A percentile compares a stretch with the other conserved stretches of the same genome.
phyloP scores from a whole-genome alignment of 2,113 vertebrate genomes.

The Vidua chalybeata region DNA sequence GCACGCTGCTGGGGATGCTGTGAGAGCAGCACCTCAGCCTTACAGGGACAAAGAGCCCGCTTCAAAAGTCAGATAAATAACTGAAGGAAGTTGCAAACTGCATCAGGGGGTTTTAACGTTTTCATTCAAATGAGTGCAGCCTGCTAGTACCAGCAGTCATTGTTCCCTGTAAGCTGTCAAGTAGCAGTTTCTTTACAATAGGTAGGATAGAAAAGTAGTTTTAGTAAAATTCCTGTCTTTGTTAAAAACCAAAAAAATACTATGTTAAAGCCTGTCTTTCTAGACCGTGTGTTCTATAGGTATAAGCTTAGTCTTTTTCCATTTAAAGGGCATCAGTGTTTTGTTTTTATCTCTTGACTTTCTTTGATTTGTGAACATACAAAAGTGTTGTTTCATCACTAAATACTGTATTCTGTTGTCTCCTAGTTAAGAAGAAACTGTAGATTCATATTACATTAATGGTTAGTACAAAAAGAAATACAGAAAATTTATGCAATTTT shows the following conservation, averaged over 20 bases:
- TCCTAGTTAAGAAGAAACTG: background rate
- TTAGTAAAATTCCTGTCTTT: background rate
- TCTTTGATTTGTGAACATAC: background rate
- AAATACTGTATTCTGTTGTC: background rate
- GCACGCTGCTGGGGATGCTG: background rate
- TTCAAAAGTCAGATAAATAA: background rate
- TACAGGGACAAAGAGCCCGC: background rate
- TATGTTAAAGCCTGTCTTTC: background rate
- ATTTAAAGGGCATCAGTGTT: background rate
- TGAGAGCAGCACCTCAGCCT: background rate
- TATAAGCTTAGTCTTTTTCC: background rate
- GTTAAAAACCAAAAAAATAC: background rate
- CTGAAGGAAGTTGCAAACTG: background rate
- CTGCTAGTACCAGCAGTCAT: background rate
- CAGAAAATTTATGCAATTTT: background rate
- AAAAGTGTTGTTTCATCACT: background rate
- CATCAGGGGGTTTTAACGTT: accelerated
- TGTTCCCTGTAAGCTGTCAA: background rate
- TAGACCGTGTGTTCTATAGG: background rate
- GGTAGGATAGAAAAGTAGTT: background rate
- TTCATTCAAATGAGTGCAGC: background rate
- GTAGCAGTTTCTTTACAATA: background rate
- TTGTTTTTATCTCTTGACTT: background rate
- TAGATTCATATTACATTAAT: background rate
- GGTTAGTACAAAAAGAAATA: background rate